Evolutionary conservation across 2,888 invertebrate species (phyloP).

Genomic region (Sialis fuliginosa): DNA sequence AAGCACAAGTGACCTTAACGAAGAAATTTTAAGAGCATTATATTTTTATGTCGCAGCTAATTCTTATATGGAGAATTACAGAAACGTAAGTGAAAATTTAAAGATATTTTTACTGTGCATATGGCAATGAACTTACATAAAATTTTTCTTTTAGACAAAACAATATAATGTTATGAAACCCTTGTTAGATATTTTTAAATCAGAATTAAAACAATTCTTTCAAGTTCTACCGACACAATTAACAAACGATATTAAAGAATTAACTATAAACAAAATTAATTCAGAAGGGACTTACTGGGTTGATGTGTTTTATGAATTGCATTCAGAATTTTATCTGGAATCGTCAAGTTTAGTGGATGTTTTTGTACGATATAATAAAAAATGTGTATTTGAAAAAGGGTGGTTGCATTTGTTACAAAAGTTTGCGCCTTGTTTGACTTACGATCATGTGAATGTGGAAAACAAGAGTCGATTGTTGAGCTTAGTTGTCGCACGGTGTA

Average conservation of each 20-base stretch:
- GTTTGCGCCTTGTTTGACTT: conserved; percentile 16
- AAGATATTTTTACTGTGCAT: background rate
- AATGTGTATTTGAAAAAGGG: conserved; percentile 6
- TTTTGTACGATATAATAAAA: background rate
- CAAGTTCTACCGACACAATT: conserved; percentile 16
- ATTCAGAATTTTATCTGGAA: conserved; percentile 11
- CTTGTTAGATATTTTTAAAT: too few species aligned
- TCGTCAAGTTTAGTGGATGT: background rate
- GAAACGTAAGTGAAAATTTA: conserved; percentile 26
- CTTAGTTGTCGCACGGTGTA: conserved; percentile 14
- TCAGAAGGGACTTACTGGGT: conserved; percentile 17
- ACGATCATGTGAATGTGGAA: conserved; percentile 12
- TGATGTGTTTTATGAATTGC: conserved; percentile 14
- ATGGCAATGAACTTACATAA: too few species aligned
- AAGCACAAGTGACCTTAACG: background rate
- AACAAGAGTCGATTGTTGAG: conserved; percentile 13
- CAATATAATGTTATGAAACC: conserved; percentile 14
- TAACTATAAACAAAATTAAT: conserved; percentile 12
- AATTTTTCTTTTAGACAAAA: conserved; percentile 19
- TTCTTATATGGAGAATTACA: conserved; percentile 23
- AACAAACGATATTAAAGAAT: conserved; percentile 13
- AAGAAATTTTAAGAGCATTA: conserved; percentile 12
- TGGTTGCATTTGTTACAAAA: conserved; percentile 18
- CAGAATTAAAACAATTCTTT: conserved; percentile 14
- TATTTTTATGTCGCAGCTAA: conserved; percentile 21